Evolutionary conservation across 2,113 vertebrate genomes (phyloP).

Genomic region (Stercorarius parasiticus): DNA sequence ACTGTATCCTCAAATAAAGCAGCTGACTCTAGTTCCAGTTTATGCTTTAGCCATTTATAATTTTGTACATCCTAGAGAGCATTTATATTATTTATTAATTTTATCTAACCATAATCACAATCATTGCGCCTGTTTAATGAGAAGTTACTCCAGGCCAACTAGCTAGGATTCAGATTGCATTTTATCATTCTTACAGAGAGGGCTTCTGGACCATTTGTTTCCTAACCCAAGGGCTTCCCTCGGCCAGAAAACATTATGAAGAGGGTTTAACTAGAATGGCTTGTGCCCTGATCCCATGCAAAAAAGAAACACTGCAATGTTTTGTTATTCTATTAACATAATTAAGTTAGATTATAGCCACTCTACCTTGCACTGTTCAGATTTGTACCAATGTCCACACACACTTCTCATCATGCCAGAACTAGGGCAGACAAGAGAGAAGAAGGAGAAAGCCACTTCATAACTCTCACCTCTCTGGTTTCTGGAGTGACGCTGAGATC

Average conservation of each 20-base stretch:
- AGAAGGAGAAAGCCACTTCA: background rate
- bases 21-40: slow-evolving; percentile 54
- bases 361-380: background rate
- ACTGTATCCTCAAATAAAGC: slow-evolving; percentile 59
- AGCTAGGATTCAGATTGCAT: slow-evolving; percentile 35
- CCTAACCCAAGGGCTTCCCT: background rate
- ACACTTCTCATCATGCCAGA: background rate
- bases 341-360: background rate
- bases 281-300: background rate
- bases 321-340: background rate
- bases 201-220: background rate
- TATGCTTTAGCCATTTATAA: slow-evolving; percentile 68
- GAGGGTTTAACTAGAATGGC: background rate
- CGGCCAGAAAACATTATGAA: background rate
- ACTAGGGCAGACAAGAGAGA: background rate
- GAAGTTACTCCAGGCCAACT: slow-evolving; percentile 39
- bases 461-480: background rate
- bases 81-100: slow-evolving; percentile 70
- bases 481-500: background rate
- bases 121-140: slow-evolving; percentile 50
- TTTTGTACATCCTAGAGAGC: slow-evolving; percentile 53
- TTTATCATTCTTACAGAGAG: background rate
- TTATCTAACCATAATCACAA: slow-evolving; percentile 38
- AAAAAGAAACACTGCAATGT: background rate
- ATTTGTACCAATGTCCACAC: background rate